Percentiles rank a stretch among this genome's conserved stretches.
These are phyloP conservation scores for Zophobas morio DNA, from an alignment of 1,140 invertebrate genomes.

Conservation along the genomic window DNA sequence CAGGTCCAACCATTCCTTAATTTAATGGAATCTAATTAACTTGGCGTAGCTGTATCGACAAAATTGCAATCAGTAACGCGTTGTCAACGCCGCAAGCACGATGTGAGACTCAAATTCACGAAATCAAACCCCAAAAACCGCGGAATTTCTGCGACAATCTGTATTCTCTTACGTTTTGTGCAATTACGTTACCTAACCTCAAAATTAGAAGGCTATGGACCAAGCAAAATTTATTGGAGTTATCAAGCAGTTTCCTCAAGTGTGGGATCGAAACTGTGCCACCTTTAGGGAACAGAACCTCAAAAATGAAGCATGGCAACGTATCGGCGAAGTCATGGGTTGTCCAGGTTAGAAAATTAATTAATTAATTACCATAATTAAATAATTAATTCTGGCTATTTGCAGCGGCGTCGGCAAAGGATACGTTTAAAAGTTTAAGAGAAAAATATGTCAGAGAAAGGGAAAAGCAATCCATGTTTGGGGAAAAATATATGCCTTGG, in stretches of 20 bases:
- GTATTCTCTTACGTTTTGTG: background rate
- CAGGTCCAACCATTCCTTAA: constrained; percentile 33
- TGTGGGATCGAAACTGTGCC: constrained; percentile 57
- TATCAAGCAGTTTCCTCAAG: constrained; percentile 51
- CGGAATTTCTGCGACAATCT: background rate
- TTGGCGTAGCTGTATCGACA: constrained; percentile 38
- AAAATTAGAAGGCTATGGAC: constrained; percentile 51
- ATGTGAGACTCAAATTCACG: background rate
- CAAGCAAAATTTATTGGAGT: constrained; percentile 48
- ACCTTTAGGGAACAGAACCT: constrained; percentile 54
- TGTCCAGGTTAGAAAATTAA: constrained; percentile 49
- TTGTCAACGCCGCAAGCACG: constrained; percentile 5
- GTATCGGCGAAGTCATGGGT: constrained; percentile 51
- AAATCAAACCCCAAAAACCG: background rate
- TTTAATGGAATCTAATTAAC: constrained; percentile 49
- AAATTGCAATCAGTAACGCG: constrained; percentile 37
- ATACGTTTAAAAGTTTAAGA: constrained; percentile 55
- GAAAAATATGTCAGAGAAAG: constrained; percentile 59
- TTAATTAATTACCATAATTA: constrained; percentile 40
- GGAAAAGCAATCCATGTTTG: constrained; percentile 51
- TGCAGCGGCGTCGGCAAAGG: constrained; percentile 49
- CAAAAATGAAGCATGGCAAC: constrained; percentile 54
- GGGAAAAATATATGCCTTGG: constrained; percentile 51
- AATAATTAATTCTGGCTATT: constrained; percentile 19
- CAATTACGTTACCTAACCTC: constrained; percentile 34